Evolutionary conservation across 1,140 invertebrate genomes (phyloP), one percentile per base, ranked within the genome.

Genomic region (Philotrypesis tridentata): DNA sequence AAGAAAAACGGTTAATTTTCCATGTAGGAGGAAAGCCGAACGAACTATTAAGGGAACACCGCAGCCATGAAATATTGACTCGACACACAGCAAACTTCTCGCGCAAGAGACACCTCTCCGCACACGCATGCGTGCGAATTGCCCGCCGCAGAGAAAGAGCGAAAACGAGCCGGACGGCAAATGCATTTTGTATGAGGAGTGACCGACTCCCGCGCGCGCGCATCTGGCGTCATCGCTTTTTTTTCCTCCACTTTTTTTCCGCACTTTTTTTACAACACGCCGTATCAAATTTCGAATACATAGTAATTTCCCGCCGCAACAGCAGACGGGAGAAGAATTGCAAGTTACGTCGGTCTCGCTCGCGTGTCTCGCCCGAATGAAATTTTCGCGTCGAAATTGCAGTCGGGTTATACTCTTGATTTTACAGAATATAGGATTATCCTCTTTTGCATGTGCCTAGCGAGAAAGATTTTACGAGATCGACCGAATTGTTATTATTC

Each of bases 151-250:
- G 48, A 21, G 21, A 55, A 55, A 55, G 21, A 55, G 48, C 48
- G 48, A 55, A 55, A 21, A 55, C 48, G 74, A 76, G 60, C 33
- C 31, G 63, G 65, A 37, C 12, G 29, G 43, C 43, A 14, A 25
- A 79, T 60, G 65, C 40, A 79, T 71, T 77, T 79, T 71, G 63
- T 55, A 79, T 68, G 43, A 79, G 27, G n/a, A 55, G 6, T 79
- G 43, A 71, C 25, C 67, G 5, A 71, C 33, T 14, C 25, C 40
- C 9, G 4, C 48, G 21, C 48, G 17, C 25, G n/a, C 40, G 67
- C 48, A 70, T 14, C 33, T 77, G 17, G 27, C 33, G 33, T 67
- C 55, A 17, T 77, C 27, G 37, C 23, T 77, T 48, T 67, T 77
- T 67, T 29, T 63, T 5, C 14, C n/a, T 60, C 25, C 55, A 7